phyloP scores from a whole-genome alignment of 2,888 invertebrate species.

The Molanna angustata region DNA sequence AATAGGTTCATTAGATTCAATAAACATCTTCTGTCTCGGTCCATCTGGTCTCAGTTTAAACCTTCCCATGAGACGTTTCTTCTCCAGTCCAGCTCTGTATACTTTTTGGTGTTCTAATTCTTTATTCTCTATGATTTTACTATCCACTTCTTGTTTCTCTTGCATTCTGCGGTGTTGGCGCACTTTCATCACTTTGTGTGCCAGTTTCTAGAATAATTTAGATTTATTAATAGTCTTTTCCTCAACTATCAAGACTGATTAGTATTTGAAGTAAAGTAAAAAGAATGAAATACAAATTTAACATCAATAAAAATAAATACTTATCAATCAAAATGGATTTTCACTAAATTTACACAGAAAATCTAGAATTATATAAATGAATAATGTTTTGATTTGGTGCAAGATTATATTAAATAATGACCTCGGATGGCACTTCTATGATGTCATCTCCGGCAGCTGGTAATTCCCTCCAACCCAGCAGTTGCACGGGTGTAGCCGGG shows the following conservation, averaged over 20 bases:
- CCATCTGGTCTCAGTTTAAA: slow-evolving; percentile 54
- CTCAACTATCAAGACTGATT: no score
- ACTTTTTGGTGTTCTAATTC: slow-evolving; percentile 61
- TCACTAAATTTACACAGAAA: no score
- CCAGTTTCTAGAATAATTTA: slow-evolving; percentile 62
- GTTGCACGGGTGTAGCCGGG: slow-evolving; percentile 81
- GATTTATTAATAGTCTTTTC: no score
- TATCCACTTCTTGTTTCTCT: slow-evolving; percentile 63
- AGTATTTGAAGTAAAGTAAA: no score
- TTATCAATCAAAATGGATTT: no score
- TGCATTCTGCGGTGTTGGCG: slow-evolving; percentile 59
- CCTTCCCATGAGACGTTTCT: slow-evolving; percentile 61
- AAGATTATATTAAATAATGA: no score
- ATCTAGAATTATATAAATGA: background rate
- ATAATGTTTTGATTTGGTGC: background rate
- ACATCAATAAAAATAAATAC: no score
- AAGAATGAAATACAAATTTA: no score
- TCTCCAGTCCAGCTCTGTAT: slow-evolving; percentile 61
- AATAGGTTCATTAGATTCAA: slow-evolving; percentile 49
- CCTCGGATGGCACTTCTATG: slow-evolving; percentile 78
- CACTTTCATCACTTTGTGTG: slow-evolving; percentile 63
- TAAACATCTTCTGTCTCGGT: slow-evolving; percentile 55
- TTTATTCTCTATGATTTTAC: slow-evolving; percentile 61
- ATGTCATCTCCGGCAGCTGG: slow-evolving; percentile 88
- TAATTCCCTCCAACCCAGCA: slow-evolving; percentile 88